Evolutionary conservation across 2,888 invertebrate species (phyloP), one percentile per base, ranked within the genome.

Genomic region (Cantharis nigra): DNA sequence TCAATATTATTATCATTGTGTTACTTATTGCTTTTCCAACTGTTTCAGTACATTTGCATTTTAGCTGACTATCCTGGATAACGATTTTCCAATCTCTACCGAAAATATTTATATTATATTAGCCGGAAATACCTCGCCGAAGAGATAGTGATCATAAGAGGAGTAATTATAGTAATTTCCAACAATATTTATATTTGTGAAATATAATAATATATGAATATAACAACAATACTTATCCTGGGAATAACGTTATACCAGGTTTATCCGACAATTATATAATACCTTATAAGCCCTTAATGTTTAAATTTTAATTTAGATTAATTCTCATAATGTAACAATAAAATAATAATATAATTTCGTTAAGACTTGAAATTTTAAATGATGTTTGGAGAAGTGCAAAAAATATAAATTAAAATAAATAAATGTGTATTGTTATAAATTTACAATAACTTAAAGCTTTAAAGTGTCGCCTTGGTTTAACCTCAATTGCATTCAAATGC

Each of bases 401-500:
- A n/a, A 7, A n/a, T 7, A 9, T n/a, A n/a, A 49, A 49, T 49
- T 49, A 49, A 49, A 49, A n/a, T 49, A 49, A n/a, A n/a, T n/a
- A 49, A 49, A 49, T n/a, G 7, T 49, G n/a, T 0, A 49, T 49
- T n/a, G 49, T 49, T 49, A 49, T 49, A 49, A 49, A 49, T 49
- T 49, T n/a, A 49, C n/a, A 49, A 49, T 49, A 49, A 49, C 49
- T 49, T 49, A 49, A 49, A 49, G 49, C 49, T 76, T 77, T 77
- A 79, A 79, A 81, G 75, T 79, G 80, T 82, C 80, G 80, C 75
- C 80, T 77, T 77, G 81, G 79, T 82, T 83, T 80, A 81, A 80
- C 80, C 82, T 82, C 81, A 82, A 82, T 82, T 79, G 81, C 79
- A 83, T 82, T 78, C 80, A 80, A 84, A 83, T 83, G 80, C 81